Percentiles rank a stretch among this genome's conserved stretches.
Conservation (phyloP, 2,113 vertebrate genomes). For the Toxotes jaculatrix region DNA sequence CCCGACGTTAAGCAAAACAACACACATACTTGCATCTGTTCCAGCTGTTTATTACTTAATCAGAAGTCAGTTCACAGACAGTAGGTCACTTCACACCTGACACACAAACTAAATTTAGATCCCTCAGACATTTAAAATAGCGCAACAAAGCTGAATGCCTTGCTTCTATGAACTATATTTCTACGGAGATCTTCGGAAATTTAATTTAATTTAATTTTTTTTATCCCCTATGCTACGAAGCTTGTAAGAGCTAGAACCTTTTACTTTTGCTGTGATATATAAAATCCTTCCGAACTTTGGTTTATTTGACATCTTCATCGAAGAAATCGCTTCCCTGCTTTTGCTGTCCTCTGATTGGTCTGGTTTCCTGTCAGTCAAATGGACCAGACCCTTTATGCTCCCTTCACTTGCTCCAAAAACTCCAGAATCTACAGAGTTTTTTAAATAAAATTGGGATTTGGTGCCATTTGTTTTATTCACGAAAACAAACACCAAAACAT, state of each 20-base stretch:
- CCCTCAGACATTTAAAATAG: neutral
- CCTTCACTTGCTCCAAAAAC: neutral
- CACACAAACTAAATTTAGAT: neutral
- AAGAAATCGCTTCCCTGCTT: neutral
- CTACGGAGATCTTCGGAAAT: neutral
- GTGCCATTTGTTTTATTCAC: neutral
- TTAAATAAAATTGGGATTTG: no score
- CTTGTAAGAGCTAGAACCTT: rapidly evolving
- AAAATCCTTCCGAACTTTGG: neutral
- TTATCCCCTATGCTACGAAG: rapidly evolving
- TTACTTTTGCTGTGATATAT: neutral
- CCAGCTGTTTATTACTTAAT: constrained; percentile 11
- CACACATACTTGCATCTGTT: neutral
- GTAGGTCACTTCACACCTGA: neutral
- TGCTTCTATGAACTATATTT: neutral
- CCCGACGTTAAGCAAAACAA: neutral
- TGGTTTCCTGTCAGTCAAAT: constrained; percentile 29
- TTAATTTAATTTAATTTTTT: no score
- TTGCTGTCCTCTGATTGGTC: constrained; percentile 60
- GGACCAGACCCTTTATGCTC: neutral
- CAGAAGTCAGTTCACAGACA: neutral
- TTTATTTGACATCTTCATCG: neutral
- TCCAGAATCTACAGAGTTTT: neutral
- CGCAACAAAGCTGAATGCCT: neutral
- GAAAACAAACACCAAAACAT: neutral